phyloP scores from a whole-genome alignment of 2,113 vertebrate genomes.

The Micromys minutus region DNA sequence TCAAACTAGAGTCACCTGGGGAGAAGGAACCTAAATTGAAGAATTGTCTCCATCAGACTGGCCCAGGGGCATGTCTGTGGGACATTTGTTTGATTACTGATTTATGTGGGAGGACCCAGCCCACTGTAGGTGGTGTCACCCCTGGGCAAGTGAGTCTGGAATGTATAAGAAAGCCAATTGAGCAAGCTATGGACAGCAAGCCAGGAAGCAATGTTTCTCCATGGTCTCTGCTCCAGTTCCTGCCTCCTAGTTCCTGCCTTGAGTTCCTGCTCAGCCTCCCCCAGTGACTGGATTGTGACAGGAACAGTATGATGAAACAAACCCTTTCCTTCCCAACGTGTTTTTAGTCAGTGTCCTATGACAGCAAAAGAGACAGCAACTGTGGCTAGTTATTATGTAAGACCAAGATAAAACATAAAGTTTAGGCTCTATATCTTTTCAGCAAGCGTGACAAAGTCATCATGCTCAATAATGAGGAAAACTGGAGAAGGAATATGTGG shows the following conservation, averaged over 20 bases:
- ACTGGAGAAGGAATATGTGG: background rate
- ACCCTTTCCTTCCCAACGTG: background rate
- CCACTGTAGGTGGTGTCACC: background rate
- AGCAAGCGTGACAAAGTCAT: background rate
- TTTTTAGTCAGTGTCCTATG: background rate
- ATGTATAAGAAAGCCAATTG: background rate
- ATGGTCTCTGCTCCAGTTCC: background rate
- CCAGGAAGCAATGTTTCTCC: background rate
- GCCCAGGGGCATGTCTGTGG: background rate
- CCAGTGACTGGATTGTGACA: background rate
- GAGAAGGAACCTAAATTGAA: background rate
- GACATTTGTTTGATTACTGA: background rate
- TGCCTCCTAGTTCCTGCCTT: background rate
- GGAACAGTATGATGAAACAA: background rate
- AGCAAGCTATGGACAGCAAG: background rate
- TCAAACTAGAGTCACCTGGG: background rate
- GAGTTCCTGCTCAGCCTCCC: background rate
- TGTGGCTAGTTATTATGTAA: background rate
- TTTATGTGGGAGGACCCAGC: background rate
- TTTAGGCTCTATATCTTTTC: background rate
- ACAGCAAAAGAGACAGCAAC: background rate
- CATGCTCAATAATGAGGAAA: background rate
- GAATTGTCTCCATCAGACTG: background rate
- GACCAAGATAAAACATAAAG: background rate
- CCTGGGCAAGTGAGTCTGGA: background rate